phyloP scores from a whole-genome alignment of 2,797 vertebrate species.

The Poecilia velifera region DNA sequence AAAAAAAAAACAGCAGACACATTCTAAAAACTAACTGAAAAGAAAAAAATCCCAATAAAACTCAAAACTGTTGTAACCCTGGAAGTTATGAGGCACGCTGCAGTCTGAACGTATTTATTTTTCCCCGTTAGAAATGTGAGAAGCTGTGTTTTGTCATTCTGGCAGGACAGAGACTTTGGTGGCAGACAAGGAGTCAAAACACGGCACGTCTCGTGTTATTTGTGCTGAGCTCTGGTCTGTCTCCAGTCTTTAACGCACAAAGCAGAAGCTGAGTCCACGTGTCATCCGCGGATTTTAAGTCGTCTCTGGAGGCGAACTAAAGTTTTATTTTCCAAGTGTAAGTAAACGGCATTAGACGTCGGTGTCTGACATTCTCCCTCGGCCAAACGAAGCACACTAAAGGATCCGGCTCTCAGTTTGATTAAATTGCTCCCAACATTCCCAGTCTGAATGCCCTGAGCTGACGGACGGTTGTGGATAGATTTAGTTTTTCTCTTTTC shows the following conservation, averaged over 20 bases:
- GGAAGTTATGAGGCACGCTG: background rate
- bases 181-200: slow-evolving; percentile 38
- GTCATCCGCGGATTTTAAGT: background rate
- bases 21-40: too few relatives aligned
- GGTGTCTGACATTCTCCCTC: slow-evolving; percentile 9
- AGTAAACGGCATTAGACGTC: slow-evolving; percentile 3
- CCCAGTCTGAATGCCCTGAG: slow-evolving; percentile 1
- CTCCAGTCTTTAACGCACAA: background rate
- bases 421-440: slow-evolving; percentile 22
- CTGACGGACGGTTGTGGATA: slow-evolving; percentile 1
- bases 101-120: background rate
- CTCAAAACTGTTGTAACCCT: too few relatives aligned
- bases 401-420: slow-evolving; percentile 26
- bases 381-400: slow-evolving; percentile 8
- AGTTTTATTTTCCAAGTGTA: slow-evolving; percentile 23
- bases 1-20: too few relatives aligned
- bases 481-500: slow-evolving; percentile 8
- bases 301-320: background rate
- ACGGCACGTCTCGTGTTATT: slow-evolving; percentile 30
- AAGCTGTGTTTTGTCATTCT: slow-evolving; percentile 39
- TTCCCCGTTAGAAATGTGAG: slow-evolving; percentile 9
- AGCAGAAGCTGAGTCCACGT: background rate
- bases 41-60: too few relatives aligned
- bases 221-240: background rate
- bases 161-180: slow-evolving; percentile 16